A percentile compares a stretch with the other conserved stretches of the same genome.
Conservation (phyloP, 2,888 invertebrate genomes). For the Cryptocephalus moraei region DNA sequence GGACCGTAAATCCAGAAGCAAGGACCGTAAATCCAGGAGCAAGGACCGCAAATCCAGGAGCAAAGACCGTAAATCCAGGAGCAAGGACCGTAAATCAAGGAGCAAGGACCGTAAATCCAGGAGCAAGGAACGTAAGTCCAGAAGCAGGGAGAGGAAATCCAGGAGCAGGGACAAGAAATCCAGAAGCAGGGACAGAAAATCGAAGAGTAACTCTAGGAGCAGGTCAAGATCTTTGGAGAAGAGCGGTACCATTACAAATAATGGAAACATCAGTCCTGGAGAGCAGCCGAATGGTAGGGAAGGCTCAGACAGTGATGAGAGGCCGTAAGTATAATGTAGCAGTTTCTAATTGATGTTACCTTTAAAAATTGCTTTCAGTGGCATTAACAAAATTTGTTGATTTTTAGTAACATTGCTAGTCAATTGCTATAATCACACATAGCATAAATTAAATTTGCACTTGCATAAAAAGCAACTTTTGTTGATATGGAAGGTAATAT, state of each 20-base stretch:
- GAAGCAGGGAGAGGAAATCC: slow-evolving; percentile 6
- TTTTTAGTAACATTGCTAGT: too few species aligned
- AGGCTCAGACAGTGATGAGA: slow-evolving; percentile 19
- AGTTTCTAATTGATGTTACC: not conserved
- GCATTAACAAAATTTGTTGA: too few species aligned
- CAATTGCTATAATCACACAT: too few species aligned
- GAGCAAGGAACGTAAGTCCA: slow-evolving; percentile 12
- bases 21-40: slow-evolving; percentile 13
- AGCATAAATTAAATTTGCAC: too few species aligned
- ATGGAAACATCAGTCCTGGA: slow-evolving; percentile 33
- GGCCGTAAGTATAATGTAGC: slow-evolving; percentile 3
- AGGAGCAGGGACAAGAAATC: slow-evolving; percentile 12
- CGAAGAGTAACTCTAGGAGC: slow-evolving; percentile 7
- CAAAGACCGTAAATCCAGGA: slow-evolving; percentile 7
- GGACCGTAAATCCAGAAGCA: slow-evolving; percentile 13
- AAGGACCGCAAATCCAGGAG: slow-evolving; percentile 11
- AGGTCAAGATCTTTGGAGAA: slow-evolving; percentile 25
- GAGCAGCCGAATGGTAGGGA: slow-evolving; percentile 24
- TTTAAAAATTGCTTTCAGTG: too few species aligned
- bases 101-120: slow-evolving; percentile 18
- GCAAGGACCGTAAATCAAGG: slow-evolving; percentile 17
- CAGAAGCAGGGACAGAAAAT: slow-evolving; percentile 1
- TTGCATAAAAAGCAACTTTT: too few species aligned
- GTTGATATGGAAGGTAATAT: too few species aligned
- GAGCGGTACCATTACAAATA: slow-evolving; percentile 31